Conservation (phyloP, 1,140 invertebrate genomes). For the Venturia canescens region DNA sequence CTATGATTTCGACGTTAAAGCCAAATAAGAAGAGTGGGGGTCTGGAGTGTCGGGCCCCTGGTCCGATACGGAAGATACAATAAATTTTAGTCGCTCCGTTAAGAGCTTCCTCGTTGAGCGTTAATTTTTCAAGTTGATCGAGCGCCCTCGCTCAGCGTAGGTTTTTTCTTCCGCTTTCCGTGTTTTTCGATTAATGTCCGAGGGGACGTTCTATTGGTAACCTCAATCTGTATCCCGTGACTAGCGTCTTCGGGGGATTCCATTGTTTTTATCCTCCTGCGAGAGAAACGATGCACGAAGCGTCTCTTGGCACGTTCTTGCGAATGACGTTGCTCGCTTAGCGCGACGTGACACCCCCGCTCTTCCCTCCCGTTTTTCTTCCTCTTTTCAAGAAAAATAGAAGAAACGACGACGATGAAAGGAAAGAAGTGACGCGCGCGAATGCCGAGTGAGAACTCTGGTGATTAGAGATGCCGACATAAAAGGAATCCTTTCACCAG, state of each 20-base stretch:
- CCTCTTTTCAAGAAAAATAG: neutral
- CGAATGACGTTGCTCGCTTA: constrained; percentile 9
- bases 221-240: constrained; percentile 20
- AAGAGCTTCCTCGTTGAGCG: neutral
- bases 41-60: too few species aligned
- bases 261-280: constrained; percentile 18
- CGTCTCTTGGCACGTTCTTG: neutral
- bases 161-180: neutral
- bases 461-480: neutral
- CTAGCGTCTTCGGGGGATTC: constrained; percentile 11
- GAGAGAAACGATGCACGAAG: neutral
- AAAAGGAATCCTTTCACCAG: neutral
- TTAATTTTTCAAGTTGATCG: constrained; percentile 11
- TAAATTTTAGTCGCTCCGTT: neutral
- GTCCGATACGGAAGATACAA: neutral
- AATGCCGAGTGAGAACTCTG: neutral
- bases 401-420: neutral
- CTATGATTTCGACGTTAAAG: too few species aligned
- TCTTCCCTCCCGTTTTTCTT: neutral
- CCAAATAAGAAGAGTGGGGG: too few species aligned
- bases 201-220: neutral
- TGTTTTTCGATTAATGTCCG: neutral
- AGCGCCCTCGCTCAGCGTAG: neutral
- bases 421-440: neutral
- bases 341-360: neutral